Percentiles rank a stretch among this genome's conserved stretches.
Evolutionary conservation across 2,797 vertebrate genomes (phyloP).

Genomic region (Sciaenops ocellatus): DNA sequence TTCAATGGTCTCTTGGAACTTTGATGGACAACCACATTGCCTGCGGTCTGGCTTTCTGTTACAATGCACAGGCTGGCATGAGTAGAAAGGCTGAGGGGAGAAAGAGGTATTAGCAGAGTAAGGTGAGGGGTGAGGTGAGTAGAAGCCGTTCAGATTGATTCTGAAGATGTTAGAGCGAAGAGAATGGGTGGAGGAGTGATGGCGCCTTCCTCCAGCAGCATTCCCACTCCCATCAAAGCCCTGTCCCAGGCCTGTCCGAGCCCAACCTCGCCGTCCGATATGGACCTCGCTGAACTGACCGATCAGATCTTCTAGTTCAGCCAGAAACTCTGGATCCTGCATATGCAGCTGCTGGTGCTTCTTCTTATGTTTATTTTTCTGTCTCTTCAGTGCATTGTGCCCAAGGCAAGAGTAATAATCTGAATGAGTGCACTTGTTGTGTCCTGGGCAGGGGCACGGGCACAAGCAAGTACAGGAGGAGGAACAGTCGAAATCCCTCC

Average conservation of each 20-base stretch:
- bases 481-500: constrained; percentile 89
- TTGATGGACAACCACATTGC: constrained; percentile 89
- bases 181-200: constrained; percentile 85
- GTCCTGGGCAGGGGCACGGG: constrained; percentile 75
- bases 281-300: constrained; percentile 91
- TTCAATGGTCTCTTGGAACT: constrained; percentile 86
- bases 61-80: constrained; percentile 94
- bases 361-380: constrained; percentile 96
- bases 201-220: constrained; percentile 70
- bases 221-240: constrained; percentile 69
- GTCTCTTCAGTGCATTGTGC: constrained; percentile 92
- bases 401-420: constrained; percentile 83
- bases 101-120: constrained; percentile 72
- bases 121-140: constrained; percentile 91
- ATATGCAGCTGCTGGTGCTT: constrained; percentile 94
- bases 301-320: constrained; percentile 93
- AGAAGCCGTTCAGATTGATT: constrained; percentile 98
- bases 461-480: constrained; percentile 74
- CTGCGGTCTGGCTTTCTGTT: constrained; percentile 90
- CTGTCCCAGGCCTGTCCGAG: constrained; percentile 63
- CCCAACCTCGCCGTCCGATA: constrained; percentile 90
- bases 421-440: constrained; percentile 75
- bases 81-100: constrained; percentile 90
- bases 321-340: constrained; percentile 95
- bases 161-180: constrained; percentile 95